Evolutionary conservation across 2,888 invertebrate genomes (phyloP), one percentile per base, ranked within the genome.

Genomic region (Morpho achilles): DNA sequence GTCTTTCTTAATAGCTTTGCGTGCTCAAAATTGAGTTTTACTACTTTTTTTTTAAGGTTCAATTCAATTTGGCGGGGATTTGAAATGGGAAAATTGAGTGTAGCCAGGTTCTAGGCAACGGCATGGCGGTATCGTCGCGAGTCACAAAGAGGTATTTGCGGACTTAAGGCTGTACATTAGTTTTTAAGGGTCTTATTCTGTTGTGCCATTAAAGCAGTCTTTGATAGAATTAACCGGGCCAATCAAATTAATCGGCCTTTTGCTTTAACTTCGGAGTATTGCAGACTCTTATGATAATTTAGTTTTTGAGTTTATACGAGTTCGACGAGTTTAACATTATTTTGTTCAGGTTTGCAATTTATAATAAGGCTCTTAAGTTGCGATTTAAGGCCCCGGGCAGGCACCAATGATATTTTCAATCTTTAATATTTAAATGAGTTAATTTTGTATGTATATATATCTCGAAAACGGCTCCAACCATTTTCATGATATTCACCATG

Each of bases 121-220:
- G 74, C 74, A 72, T 75, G 74, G 75, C 74, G 76, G 80, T 80
- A 77, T 77, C 80, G 83, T 74, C 74, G 69, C 72, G 76, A 87
- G 85, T 85, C 83, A 82, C 89, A 88, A 88, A 89, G 88, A 87
- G 88, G 89, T 89, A 88, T 89, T 89, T 88, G 87, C 82, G 82
- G 86, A 79, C 86, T 88, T 87, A 87, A 86, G 85, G 79, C 85
- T 79, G 84, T 80, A 82, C 89, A 88, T 89, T 89, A 86, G 88
- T 89, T 89, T 89, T 89, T 88, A 88, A 87, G 87, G 85, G 87
- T 81, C 85, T 87, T 89, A 87, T 88, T 88, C 86, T 84, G 87
- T 83, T 86, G 83, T 80, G 84, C 85, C 80, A 82, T 87, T 84
- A 85, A 85, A 80, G 79, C 79, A 79, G 81, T 76, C 82, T 86